A percentile compares a stretch with the other conserved stretches of the same genome.
Conservation (phyloP, 2,797 vertebrate genomes). For the Eulemur coronatus region DNA sequence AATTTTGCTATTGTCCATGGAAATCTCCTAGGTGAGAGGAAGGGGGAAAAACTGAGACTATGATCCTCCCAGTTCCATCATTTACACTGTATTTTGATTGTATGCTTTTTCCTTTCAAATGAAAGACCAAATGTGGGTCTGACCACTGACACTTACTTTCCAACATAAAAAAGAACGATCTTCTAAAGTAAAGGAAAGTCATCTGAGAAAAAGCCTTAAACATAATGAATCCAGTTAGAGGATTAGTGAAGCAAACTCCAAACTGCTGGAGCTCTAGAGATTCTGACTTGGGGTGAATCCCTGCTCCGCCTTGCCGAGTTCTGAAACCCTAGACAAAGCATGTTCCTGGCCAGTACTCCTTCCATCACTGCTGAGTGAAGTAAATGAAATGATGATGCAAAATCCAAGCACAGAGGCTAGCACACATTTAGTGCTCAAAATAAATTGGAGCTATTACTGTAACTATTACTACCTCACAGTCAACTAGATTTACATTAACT, state of each 20-base stretch:
- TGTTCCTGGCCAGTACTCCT: neutral
- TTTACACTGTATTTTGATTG: neutral
- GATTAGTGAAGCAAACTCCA: neutral
- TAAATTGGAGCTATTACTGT: neutral
- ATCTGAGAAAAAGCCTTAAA: neutral
- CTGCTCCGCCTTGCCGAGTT: neutral
- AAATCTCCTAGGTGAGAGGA: neutral
- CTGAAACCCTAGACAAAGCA: neutral
- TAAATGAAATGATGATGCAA: neutral
- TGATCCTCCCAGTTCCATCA: neutral
- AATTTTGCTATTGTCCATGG: neutral
- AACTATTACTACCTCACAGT: neutral
- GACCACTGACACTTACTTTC: neutral
- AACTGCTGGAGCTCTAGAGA: neutral
- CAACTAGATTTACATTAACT: neutral
- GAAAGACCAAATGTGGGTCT: neutral
- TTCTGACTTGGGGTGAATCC: neutral
- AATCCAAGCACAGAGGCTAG: neutral
- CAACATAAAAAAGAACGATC: neutral
- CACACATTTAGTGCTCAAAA: neutral
- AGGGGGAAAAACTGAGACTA: neutral
- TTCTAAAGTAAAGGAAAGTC: neutral
- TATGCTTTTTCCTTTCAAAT: neutral
- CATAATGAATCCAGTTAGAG: neutral
- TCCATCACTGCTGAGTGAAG: neutral